Conservation (phyloP, 64 coral and sea anemone species). For the Montipora sp. region DNA sequence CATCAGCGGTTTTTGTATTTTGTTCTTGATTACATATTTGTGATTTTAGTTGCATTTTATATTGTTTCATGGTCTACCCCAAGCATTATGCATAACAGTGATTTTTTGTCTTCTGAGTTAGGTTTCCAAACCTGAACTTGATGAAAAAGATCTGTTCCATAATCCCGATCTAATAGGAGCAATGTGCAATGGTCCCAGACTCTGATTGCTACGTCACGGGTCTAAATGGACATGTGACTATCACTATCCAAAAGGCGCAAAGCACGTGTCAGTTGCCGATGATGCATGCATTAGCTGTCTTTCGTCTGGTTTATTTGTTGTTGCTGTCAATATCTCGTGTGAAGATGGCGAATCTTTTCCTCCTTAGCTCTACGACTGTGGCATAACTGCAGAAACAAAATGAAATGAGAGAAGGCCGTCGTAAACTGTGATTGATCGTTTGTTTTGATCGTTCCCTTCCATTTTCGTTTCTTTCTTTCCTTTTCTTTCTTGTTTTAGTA, state of each 20-base stretch:
- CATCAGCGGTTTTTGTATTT: no score
- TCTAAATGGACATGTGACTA: no score
- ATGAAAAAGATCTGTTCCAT: no score
- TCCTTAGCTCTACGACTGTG: slow-evolving; percentile 88
- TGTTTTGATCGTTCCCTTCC: neutral
- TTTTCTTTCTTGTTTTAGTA: neutral
- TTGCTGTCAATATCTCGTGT: slow-evolving; percentile 71
- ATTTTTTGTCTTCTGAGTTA: no score
- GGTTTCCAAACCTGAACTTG: no score
- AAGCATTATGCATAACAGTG: no score
- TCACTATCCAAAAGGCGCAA: neutral
- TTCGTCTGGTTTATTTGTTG: neutral
- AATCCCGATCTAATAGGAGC: no score
- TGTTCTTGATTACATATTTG: no score
- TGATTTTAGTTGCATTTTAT: no score
- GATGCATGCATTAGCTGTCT: neutral
- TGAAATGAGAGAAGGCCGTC: neutral
- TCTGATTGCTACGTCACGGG: no score
- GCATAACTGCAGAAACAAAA: slow-evolving; percentile 58
- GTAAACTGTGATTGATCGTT: neutral
- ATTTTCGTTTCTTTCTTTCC: neutral
- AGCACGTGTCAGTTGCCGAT: neutral
- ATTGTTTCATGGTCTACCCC: no score
- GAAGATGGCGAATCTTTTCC: slow-evolving; percentile 80
- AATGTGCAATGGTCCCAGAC: no score